Percentiles rank a stretch among this genome's conserved stretches.
Evolutionary conservation across 2,113 vertebrate genomes (phyloP).

Genomic region (Orientallactaga bullata): DNA sequence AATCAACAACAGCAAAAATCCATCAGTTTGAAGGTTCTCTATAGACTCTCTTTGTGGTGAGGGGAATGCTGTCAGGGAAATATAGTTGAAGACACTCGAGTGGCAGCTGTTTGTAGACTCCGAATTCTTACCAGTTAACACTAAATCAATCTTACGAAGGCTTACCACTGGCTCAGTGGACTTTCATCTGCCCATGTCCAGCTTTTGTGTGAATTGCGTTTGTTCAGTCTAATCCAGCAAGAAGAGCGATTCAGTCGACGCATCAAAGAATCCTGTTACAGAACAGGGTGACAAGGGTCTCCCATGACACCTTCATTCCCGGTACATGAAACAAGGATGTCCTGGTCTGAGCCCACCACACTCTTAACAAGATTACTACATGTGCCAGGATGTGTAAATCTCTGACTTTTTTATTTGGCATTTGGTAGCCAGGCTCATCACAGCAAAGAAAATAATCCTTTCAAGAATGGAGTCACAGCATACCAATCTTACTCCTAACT

Average conservation of each 20-base stretch:
- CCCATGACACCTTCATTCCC: not conserved
- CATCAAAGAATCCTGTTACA: constrained; percentile 50
- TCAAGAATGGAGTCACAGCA: not conserved
- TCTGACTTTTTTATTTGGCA: not conserved
- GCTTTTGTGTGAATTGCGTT: not conserved
- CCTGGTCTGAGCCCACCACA: not conserved
- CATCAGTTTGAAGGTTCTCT: not conserved
- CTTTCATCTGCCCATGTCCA: constrained; percentile 60
- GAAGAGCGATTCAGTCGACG: not conserved
- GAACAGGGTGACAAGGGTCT: not conserved
- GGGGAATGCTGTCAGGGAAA: not conserved
- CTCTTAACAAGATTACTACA: not conserved
- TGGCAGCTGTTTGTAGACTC: not conserved
- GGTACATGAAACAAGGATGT: not conserved
- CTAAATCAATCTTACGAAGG: not conserved
- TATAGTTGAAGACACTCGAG: not conserved
- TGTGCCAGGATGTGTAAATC: not conserved
- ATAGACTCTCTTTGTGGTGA: not conserved
- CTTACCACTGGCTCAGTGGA: constrained; percentile 15
- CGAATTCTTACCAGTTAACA: not conserved
- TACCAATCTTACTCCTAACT: not conserved
- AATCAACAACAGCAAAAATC: not conserved
- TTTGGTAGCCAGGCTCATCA: not conserved
- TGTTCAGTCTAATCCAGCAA: constrained; percentile 70
- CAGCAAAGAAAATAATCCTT: not conserved